Base-by-base conservation (phyloP, 2,797 vertebrate species). In the Fundulus diaphanus region DNA sequence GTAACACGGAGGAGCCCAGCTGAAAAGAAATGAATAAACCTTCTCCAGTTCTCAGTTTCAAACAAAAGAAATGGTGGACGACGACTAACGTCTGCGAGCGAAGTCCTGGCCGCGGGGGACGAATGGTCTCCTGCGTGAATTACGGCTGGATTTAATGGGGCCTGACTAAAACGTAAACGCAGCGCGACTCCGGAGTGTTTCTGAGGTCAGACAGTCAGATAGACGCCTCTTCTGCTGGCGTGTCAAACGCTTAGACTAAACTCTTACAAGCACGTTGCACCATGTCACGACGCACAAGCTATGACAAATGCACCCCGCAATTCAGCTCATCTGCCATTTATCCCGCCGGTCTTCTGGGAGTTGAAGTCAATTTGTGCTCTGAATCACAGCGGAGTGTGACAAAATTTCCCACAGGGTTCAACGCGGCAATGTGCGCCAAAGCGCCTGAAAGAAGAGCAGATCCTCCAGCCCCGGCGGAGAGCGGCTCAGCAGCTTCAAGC, bases 1-100 rank as follows among this genome's bases (percentile, higher is more conserved):
- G 95, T 94, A 96, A 96, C 95, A 78, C 83, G 85, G 83, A 88
- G 85, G 91, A 92, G 89, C 79, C 83, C 88, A 87, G 92, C 13
- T 85, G 85, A 83, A 89, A 80, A 85, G 75, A 86, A 85, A 84
- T 54, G 65, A 88, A 86, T 73, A 79, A 82, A 85, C 76, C 83
- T 68, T 75, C 83, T 74, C 74, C 61, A 72, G 52, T 71, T 84
- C 87, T 87, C 72, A 52, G 70, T 85, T 83, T 51, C 33, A 85
- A 87, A 90, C 73, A 49, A 75, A 85, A 75, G 78, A 79, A 71
- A 86, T 82, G 66, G 85, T 83, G 29, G 61, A 74, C 31, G 49
- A 77, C 54, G 72, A 72, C n/a, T 16, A 35, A 63, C 16, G 29
- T 54, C 68, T 54, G 27, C 12, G 13, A 67, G 52, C 54, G 11